Percentiles rank a stretch among this genome's conserved stretches.
Evolutionary conservation across 2,113 vertebrate species (phyloP).

Genomic region (Callithrix jacchus): DNA sequence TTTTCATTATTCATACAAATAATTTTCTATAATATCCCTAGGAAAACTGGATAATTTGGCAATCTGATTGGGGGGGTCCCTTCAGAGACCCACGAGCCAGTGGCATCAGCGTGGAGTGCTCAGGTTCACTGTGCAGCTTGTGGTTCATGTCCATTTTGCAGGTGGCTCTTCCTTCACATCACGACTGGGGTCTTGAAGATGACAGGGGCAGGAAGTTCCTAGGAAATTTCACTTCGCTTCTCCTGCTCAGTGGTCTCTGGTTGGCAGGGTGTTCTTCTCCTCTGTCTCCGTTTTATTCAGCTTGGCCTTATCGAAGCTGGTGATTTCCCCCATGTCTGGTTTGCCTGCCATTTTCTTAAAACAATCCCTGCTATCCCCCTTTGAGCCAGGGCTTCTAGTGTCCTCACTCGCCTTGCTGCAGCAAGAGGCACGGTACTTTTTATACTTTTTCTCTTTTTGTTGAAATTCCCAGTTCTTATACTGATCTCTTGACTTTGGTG

Average conservation of each 20-base stretch:
- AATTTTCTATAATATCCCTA: conserved; percentile 72
- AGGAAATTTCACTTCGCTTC: conserved; percentile 76
- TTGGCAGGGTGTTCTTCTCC: conserved; percentile 86
- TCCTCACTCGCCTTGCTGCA: too few species aligned
- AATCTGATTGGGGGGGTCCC: conserved; percentile 57
- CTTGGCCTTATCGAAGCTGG: conserved; percentile 83
- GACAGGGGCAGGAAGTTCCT: conserved; percentile 25
- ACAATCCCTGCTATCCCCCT: not conserved
- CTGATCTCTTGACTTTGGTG: not conserved
- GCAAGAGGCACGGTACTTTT: too few species aligned
- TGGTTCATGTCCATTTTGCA: conserved; percentile 65
- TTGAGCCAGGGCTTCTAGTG: too few species aligned
- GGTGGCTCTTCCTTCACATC: conserved; percentile 69
- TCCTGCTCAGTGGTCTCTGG: conserved; percentile 82
- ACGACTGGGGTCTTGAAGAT: conserved; percentile 47
- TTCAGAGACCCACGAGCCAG: conserved; percentile 50
- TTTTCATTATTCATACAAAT: conserved; percentile 76
- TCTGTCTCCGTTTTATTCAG: conserved; percentile 84
- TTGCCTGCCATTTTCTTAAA: conserved; percentile 84
- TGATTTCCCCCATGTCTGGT: conserved; percentile 82
- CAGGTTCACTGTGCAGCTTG: conserved; percentile 74
- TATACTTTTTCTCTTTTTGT: not conserved
- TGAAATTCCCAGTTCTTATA: not conserved
- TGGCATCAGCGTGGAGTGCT: conserved; percentile 63
- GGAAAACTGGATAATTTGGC: conserved; percentile 74